These are phyloP conservation scores for Enoplosus armatus DNA, from an alignment of 2,797 vertebrate species.

Conservation along the genomic window DNA sequence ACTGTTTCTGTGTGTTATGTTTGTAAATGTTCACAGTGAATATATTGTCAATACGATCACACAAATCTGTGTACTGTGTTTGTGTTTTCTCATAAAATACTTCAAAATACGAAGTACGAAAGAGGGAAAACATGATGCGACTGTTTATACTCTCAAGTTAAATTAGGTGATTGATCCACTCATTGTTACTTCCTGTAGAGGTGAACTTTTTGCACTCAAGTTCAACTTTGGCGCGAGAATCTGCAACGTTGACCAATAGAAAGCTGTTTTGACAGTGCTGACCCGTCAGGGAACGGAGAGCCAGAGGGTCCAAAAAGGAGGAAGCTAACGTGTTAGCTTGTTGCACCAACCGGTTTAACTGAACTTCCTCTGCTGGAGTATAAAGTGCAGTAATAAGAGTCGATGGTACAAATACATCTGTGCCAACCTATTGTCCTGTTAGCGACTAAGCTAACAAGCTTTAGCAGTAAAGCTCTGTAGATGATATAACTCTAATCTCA, in stretches of 20 bases:
- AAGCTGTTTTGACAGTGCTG: neutral
- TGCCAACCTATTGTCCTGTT: too few relatives aligned
- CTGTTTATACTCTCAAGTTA: neutral
- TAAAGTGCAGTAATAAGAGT: neutral
- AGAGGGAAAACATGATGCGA: neutral
- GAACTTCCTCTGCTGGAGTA: too few relatives aligned
- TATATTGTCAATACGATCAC: neutral
- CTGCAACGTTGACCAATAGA: neutral
- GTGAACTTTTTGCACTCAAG: neutral
- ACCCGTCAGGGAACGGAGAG: neutral
- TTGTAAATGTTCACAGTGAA: constrained; percentile 19
- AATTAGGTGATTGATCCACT: neutral
- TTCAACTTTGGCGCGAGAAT: neutral
- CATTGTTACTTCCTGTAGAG: neutral
- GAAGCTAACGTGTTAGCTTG: neutral
- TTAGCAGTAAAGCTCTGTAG: too few relatives aligned
- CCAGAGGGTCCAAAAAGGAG: too few relatives aligned
- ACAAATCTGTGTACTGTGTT: neutral
- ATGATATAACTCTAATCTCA: neutral
- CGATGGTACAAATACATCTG: too few relatives aligned
- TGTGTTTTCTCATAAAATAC: neutral
- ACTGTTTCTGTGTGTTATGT: constrained; percentile 1
- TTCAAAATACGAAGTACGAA: neutral
- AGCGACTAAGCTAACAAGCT: too few relatives aligned
- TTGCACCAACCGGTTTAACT: too few relatives aligned